phyloP scores from a whole-genome alignment of 2,113 vertebrate species.

The Trichomycterus rosablanca region DNA sequence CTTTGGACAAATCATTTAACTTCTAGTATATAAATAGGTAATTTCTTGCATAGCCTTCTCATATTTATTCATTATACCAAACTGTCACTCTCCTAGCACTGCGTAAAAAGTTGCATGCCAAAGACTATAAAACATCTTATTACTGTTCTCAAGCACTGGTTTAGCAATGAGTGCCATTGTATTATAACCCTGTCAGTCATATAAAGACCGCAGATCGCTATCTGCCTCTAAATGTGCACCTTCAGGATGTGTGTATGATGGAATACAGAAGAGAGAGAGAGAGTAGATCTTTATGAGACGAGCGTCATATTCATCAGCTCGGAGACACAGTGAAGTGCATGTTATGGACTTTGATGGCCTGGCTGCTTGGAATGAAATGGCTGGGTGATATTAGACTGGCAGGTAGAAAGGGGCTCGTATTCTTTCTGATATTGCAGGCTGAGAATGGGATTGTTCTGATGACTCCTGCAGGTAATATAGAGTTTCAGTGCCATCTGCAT shows the following conservation, averaged over 20 bases:
- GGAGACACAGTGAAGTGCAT: constrained; percentile 13
- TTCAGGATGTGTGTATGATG: neutral
- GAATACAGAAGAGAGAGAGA: neutral
- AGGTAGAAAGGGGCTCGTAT: neutral
- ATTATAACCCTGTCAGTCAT: constrained; percentile 19
- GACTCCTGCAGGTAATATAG: constrained; percentile 16
- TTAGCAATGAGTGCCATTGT: neutral
- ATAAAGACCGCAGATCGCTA: constrained; percentile 15
- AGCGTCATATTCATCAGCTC: neutral
- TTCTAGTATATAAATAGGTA: too few species aligned
- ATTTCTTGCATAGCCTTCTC: neutral
- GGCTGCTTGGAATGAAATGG: neutral
- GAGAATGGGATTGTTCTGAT: constrained; percentile 6
- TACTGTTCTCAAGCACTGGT: neutral
- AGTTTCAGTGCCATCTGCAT: constrained; percentile 24
- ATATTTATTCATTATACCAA: neutral
- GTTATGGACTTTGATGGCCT: neutral
- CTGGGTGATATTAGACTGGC: neutral
- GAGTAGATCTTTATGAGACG: neutral
- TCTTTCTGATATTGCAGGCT: constrained; percentile 4
- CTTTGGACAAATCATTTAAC: too few species aligned
- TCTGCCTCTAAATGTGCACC: constrained; percentile 17
- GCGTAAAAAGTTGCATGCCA: too few species aligned
- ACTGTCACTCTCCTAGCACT: too few species aligned
- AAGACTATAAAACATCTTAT: neutral